Evolutionary conservation across 2,888 invertebrate species (phyloP).

Genomic region (Agriopis marginaria): DNA sequence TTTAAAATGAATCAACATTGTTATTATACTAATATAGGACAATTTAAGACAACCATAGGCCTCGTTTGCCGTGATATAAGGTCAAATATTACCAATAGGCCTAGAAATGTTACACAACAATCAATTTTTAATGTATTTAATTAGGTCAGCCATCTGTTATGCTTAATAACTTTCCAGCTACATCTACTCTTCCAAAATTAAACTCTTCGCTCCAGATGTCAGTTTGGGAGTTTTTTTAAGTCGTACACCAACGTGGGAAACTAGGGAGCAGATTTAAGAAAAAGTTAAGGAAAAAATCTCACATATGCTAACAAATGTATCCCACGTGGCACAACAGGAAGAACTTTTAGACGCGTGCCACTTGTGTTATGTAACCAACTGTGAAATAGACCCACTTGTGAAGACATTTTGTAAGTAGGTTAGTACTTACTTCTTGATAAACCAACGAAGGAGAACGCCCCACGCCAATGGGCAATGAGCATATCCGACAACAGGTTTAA

Average conservation of each 20-base stretch:
- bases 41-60: constrained; percentile 10
- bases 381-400: constrained; percentile 38
- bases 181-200: constrained; percentile 69
- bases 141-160: constrained; percentile 41
- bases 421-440: not conserved
- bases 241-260: constrained; percentile 60
- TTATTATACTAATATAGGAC: not conserved
- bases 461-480: not conserved
- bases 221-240: constrained; percentile 70
- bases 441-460: constrained; percentile 28
- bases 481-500: too few species aligned
- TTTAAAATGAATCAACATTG: constrained; percentile 4
- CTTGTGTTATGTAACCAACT: constrained; percentile 58
- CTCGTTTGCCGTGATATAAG: constrained; percentile 6
- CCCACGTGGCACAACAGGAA: constrained; percentile 81
- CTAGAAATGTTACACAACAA: constrained; percentile 33
- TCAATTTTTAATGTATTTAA: constrained; percentile 31
- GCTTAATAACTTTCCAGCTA: constrained; percentile 59
- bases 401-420: not conserved
- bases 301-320: constrained; percentile 74
- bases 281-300: constrained; percentile 56
- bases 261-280: constrained; percentile 9
- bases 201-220: constrained; percentile 75
- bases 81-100: constrained; percentile 18
- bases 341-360: constrained; percentile 76